Percentiles rank a stretch among this genome's conserved stretches.
Evolutionary conservation across 2,888 invertebrate genomes (phyloP).

Genomic region (Dolichomitus sp.): DNA sequence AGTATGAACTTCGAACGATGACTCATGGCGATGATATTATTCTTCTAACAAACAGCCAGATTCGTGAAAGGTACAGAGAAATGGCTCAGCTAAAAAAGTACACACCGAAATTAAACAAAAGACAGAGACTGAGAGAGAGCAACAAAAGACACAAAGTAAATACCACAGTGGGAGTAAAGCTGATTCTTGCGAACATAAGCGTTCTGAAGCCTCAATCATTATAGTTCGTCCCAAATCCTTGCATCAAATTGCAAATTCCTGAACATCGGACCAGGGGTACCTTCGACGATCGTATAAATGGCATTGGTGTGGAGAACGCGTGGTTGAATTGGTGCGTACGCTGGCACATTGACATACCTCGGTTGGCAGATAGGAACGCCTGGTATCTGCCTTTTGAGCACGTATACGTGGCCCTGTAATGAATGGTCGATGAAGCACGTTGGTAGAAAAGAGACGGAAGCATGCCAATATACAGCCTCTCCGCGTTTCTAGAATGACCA

Average conservation of each 20-base stretch:
- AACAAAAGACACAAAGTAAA: not conserved
- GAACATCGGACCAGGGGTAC: not conserved
- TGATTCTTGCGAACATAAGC: not conserved
- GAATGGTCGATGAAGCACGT: slow-evolving; percentile 23
- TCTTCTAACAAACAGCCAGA: not conserved
- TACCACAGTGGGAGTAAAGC: not conserved
- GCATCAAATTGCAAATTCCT: slow-evolving; percentile 71
- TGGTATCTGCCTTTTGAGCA: slow-evolving; percentile 38
- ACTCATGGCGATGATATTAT: not conserved
- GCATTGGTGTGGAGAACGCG: not conserved
- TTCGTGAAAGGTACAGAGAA: not conserved
- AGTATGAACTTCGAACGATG: not conserved
- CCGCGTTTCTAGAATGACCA: not conserved
- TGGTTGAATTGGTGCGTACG: slow-evolving; percentile 2
- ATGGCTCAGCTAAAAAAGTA: not conserved
- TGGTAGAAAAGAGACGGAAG: slow-evolving; percentile 1
- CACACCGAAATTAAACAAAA: not conserved
- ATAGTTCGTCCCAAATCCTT: slow-evolving; percentile 62
- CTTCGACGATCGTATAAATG: not conserved
- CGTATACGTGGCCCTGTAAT: slow-evolving; percentile 2
- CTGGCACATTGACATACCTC: slow-evolving; percentile 5
- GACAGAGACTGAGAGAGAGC: too few relatives aligned
- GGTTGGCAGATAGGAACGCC: not conserved
- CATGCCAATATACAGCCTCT: not conserved
- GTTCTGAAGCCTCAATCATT: slow-evolving; percentile 42